phyloP scores from a whole-genome alignment of 2,113 vertebrate genomes.

The Bombycilla garrulus region DNA sequence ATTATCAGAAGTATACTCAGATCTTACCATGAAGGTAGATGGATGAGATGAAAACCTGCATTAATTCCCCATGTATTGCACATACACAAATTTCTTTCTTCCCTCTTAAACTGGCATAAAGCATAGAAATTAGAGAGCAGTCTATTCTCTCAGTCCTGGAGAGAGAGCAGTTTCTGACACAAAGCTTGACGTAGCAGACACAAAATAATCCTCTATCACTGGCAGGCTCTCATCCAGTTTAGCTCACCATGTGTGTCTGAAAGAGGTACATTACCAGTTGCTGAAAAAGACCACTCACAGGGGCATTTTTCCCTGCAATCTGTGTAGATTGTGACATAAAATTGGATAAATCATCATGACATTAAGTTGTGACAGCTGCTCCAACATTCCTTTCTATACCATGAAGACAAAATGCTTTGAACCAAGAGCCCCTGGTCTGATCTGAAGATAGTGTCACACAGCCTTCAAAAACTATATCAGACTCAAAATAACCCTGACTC shows the following conservation, averaged over 20 bases:
- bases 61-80: accelerated
- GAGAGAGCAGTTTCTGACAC: background rate
- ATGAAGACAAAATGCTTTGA: background rate
- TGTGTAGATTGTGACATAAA: background rate
- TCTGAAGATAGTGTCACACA: background rate
- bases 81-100: background rate
- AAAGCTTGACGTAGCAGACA: background rate
- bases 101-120: background rate
- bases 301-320: background rate
- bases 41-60: background rate
- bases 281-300: background rate
- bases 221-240: background rate
- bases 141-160: background rate
- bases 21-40: background rate
- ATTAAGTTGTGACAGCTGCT: background rate
- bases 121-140: background rate
- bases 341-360: background rate
- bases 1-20: background rate
- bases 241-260: background rate
- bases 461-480: background rate
- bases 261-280: background rate
- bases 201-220: background rate
- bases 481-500: background rate
- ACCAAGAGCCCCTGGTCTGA: background rate
- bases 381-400: background rate